Conservation (phyloP, 1,140 invertebrate genomes). For the Paraescarpia echinospica region DNA sequence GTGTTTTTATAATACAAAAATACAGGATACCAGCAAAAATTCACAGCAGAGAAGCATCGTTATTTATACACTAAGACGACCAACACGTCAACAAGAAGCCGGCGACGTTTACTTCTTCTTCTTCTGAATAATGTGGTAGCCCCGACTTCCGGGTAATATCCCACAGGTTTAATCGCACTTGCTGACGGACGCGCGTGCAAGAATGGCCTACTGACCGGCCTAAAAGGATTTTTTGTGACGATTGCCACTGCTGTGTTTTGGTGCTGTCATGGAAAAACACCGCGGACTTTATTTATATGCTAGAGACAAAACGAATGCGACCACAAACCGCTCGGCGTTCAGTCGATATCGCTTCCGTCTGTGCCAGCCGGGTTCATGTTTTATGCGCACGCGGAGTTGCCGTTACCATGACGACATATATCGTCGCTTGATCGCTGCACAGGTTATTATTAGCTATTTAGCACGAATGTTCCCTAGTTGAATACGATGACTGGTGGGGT, state of each 20-base stretch:
- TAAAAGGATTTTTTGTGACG: background rate
- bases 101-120: background rate
- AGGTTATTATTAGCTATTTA: background rate
- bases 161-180: no score
- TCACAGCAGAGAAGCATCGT: no score
- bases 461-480: background rate
- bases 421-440: background rate
- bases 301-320: background rate
- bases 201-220: background rate
- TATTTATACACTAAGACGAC: no score
- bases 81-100: background rate
- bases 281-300: background rate
- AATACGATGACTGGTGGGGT: background rate
- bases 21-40: no score
- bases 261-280: background rate
- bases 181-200: background rate
- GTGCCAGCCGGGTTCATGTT: background rate
- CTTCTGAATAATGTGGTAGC: no score
- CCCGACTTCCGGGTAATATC: no score
- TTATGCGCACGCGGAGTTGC: background rate
- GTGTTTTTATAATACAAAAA: no score
- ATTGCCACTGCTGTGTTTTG: background rate
- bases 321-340: background rate
- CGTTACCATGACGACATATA: background rate
- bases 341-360: background rate